Conservation (phyloP, 2,113 vertebrate species). For the Athene noctua region DNA sequence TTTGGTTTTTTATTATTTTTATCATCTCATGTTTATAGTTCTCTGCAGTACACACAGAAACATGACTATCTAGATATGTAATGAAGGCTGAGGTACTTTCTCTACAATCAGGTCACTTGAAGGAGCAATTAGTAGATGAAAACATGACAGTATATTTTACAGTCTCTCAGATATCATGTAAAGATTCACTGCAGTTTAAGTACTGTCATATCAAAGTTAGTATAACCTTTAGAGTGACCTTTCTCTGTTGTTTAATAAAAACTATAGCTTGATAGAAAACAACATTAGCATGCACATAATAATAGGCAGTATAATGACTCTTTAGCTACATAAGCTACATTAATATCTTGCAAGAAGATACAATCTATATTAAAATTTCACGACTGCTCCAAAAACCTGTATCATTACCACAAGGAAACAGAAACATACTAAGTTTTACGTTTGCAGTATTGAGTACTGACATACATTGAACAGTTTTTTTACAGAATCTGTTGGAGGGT, state of each 20-base stretch:
- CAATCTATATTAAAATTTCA: slow-evolving; percentile 4
- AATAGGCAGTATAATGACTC: not conserved
- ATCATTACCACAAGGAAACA: not conserved
- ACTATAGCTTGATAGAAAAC: not conserved
- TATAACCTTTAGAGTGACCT: slow-evolving; percentile 29
- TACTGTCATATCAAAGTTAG: not conserved
- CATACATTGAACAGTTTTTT: not conserved
- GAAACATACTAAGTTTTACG: not conserved
- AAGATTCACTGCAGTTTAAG: not conserved
- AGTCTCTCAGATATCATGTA: not conserved
- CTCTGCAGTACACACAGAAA: not conserved
- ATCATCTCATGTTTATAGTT: not conserved
- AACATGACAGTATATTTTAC: slow-evolving; percentile 19
- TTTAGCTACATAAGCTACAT: not conserved
- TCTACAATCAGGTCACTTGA: not conserved
- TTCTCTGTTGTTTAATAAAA: slow-evolving; percentile 22
- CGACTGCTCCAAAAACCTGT: not conserved
- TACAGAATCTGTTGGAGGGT: not conserved
- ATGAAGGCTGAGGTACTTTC: not conserved
- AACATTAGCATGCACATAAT: slow-evolving; percentile 30
- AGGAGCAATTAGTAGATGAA: slow-evolving; percentile 29
- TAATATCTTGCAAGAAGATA: slow-evolving; percentile 5
- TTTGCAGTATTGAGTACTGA: not conserved
- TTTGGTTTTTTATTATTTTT: not conserved
- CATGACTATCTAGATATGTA: not conserved